Evolutionary conservation across 2,113 vertebrate genomes (phyloP).

Genomic region (Thermophis baileyi): DNA sequence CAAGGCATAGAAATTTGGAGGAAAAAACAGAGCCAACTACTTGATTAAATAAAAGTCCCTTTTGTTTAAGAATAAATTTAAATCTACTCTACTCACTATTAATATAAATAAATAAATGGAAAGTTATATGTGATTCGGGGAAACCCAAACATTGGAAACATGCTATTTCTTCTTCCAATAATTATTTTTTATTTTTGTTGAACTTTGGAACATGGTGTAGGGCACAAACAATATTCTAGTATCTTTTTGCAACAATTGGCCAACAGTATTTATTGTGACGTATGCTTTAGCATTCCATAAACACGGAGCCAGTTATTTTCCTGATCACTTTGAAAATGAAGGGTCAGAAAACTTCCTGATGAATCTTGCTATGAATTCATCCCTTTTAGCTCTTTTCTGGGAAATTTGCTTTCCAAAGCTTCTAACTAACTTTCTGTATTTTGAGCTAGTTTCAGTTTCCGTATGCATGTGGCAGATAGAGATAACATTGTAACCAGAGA

Average conservation of each 20-base stretch:
- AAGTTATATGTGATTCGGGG: neutral
- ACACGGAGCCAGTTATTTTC: neutral
- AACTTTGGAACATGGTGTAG: neutral
- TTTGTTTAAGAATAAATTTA: neutral
- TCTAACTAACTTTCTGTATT: neutral
- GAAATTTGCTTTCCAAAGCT: neutral
- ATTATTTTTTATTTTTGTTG: neutral
- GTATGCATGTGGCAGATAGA: neutral
- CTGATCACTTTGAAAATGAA: constrained; percentile 7
- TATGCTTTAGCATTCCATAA: neutral
- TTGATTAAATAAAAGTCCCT: neutral
- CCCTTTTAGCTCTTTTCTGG: neutral
- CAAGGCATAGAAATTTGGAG: neutral
- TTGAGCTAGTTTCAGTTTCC: neutral
- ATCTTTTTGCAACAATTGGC: neutral
- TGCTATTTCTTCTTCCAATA: neutral
- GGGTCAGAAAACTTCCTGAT: neutral
- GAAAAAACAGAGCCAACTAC: neutral
- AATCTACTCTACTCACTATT: neutral
- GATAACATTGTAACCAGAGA: neutral
- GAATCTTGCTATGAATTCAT: constrained; percentile 11
- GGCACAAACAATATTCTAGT: neutral
- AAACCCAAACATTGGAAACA: neutral
- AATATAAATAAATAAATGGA: neutral
- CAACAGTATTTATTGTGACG: neutral